phyloP scores from a whole-genome alignment of 53 echinoderm and acorn worm genomes.

The Echinarachnius parma region DNA sequence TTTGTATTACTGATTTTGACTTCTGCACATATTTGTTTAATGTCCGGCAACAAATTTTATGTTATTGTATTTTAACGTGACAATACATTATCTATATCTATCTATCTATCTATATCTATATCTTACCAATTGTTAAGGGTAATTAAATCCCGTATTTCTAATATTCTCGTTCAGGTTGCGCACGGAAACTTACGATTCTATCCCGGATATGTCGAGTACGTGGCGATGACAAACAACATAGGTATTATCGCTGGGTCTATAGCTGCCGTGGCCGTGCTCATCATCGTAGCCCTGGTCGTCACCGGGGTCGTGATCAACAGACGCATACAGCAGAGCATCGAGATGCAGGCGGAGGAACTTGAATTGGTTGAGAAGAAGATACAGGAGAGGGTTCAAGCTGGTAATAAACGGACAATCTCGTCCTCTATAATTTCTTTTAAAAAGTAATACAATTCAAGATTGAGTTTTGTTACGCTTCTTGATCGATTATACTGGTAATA shows the following conservation, averaged over 20 bases:
- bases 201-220: constrained; percentile 37
- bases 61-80: too few relatives aligned
- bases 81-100: too few relatives aligned
- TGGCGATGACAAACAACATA: neutral
- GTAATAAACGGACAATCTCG: constrained; percentile 2
- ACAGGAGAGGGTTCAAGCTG: constrained; percentile 23
- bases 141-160: too few relatives aligned
- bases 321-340: constrained; percentile 7
- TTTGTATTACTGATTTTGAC: too few relatives aligned
- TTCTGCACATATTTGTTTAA: too few relatives aligned
- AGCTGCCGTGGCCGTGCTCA: neutral
- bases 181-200: constrained; percentile 31
- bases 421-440: neutral
- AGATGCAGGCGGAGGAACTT: constrained; percentile 28
- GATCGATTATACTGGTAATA: too few relatives aligned
- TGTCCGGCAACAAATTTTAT: too few relatives aligned
- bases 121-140: too few relatives aligned
- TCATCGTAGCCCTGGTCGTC: constrained; percentile 21
- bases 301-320: constrained; percentile 6
- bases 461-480: too few relatives aligned
- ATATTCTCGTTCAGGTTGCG: too few relatives aligned
- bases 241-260: constrained; percentile 7
- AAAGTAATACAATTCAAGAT: too few relatives aligned
- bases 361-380: constrained; percentile 26
- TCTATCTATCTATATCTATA: too few relatives aligned